Evolutionary conservation across 2,888 invertebrate species (phyloP).

Genomic region (Drosophila eohydei): DNA sequence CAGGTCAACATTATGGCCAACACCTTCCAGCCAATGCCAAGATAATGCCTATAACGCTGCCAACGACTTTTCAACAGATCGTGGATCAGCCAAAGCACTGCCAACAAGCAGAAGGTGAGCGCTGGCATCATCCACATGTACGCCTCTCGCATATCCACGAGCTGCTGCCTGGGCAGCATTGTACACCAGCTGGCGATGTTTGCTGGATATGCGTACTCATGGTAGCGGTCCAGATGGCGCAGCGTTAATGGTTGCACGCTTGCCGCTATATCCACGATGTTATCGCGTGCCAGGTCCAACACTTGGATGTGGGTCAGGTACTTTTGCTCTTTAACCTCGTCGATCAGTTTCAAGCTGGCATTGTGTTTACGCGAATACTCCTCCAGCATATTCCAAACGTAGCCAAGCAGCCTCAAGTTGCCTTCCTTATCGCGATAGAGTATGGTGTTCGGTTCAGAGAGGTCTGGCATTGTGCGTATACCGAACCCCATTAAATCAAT

Average conservation of each 20-base stretch:
- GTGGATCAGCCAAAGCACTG: conserved; percentile 25
- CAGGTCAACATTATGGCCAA: conserved; percentile 33
- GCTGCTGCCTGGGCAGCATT: conserved; percentile 57
- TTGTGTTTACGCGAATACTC: conserved; percentile 54
- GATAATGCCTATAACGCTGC: conserved; percentile 31
- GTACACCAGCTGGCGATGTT: conserved; percentile 63
- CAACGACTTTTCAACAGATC: conserved; percentile 25
- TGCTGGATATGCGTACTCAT: conserved; percentile 53
- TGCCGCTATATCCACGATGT: conserved; percentile 56
- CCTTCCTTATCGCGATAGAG: conserved; percentile 40
- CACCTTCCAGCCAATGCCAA: conserved; percentile 46
- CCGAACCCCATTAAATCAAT: conserved; percentile 33
- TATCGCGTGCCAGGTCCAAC: conserved; percentile 39
- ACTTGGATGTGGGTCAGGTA: conserved; percentile 38
- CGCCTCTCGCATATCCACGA: conserved; percentile 17
- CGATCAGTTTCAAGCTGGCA: conserved; percentile 40
- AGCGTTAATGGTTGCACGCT: conserved; percentile 47
- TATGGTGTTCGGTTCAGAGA: conserved; percentile 66
- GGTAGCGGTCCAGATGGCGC: conserved; percentile 17
- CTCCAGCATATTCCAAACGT: conserved; percentile 59
- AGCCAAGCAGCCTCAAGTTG: conserved; percentile 41
- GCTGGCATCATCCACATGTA: conserved; percentile 23
- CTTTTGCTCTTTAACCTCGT: conserved; percentile 4
- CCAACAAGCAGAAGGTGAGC: conserved; percentile 17
- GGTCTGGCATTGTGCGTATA: conserved; percentile 60